phyloP scores from a whole-genome alignment of 2,888 invertebrate species.

The Lycaena phlaeas region DNA sequence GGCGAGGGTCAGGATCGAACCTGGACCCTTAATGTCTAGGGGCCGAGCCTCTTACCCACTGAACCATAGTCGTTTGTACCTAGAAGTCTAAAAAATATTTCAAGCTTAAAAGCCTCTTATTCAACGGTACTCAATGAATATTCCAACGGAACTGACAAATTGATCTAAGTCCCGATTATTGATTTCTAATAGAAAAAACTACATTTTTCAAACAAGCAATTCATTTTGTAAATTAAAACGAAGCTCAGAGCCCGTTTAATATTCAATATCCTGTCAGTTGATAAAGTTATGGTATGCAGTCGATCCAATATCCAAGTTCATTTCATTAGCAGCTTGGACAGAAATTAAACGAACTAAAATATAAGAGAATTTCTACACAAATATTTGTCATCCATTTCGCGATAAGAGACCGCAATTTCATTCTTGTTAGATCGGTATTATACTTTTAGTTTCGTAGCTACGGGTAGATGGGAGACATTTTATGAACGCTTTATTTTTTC shows the following conservation, averaged over 20 bases:
- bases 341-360: not conserved
- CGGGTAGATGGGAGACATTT: not conserved
- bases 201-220: not conserved
- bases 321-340: constrained; percentile 7
- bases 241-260: not conserved
- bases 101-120: too few relatives aligned
- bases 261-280: not conserved
- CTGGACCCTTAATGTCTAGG: too few relatives aligned
- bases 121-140: too few relatives aligned
- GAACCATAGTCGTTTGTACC: too few relatives aligned
- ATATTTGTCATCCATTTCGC: constrained; percentile 2
- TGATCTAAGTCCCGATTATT: too few relatives aligned
- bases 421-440: not conserved
- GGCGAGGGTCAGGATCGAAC: too few relatives aligned
- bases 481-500: too few relatives aligned
- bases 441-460: not conserved
- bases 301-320: constrained; percentile 1
- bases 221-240: constrained; percentile 3
- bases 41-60: too few relatives aligned
- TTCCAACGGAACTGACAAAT: too few relatives aligned
- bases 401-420: not conserved
- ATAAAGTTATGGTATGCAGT: constrained; percentile 1
- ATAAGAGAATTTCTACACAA: not conserved
- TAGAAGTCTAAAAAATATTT: too few relatives aligned
- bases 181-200: not conserved